These are phyloP conservation scores for Petrolisthes cinctipes DNA, from an alignment of 2,888 invertebrate species.

Conservation along the genomic window DNA sequence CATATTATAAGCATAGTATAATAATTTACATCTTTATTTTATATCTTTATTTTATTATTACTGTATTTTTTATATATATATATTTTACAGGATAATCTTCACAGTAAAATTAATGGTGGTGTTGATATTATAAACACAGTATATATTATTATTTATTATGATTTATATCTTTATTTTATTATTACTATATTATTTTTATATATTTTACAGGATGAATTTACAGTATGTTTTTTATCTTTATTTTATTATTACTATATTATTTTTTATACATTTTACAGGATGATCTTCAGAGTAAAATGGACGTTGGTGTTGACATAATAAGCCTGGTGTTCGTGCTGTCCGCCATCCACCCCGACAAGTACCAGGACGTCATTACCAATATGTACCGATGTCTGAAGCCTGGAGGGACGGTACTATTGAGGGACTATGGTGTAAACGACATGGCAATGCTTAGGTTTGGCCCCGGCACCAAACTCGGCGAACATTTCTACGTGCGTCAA, in stretches of 20 bases:
- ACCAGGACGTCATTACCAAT: slow-evolving; percentile 75
- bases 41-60: too few species aligned
- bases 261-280: slow-evolving; percentile 59
- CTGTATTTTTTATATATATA: too few species aligned
- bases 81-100: too few species aligned
- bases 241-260: too few species aligned
- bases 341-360: slow-evolving; percentile 90
- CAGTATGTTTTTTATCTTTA: neutral
- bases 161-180: too few species aligned
- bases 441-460: slow-evolving; percentile 96
- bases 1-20: too few species aligned
- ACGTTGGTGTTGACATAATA: slow-evolving; percentile 79
- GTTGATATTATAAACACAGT: too few species aligned
- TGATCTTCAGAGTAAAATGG: slow-evolving; percentile 19
- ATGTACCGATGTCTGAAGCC: slow-evolving; percentile 73
- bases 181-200: neutral
- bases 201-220: too few species aligned
- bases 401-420: slow-evolving; percentile 85
- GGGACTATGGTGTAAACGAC: slow-evolving; percentile 95
- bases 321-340: slow-evolving; percentile 96
- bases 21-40: too few species aligned
- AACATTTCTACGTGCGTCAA: slow-evolving; percentile 94
- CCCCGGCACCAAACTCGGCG: slow-evolving; percentile 89
- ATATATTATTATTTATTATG: too few species aligned
- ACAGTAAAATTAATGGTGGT: too few species aligned